These are phyloP conservation scores for Sipha maydis DNA, from an alignment of 2,888 invertebrate species.

Conservation along the genomic window DNA sequence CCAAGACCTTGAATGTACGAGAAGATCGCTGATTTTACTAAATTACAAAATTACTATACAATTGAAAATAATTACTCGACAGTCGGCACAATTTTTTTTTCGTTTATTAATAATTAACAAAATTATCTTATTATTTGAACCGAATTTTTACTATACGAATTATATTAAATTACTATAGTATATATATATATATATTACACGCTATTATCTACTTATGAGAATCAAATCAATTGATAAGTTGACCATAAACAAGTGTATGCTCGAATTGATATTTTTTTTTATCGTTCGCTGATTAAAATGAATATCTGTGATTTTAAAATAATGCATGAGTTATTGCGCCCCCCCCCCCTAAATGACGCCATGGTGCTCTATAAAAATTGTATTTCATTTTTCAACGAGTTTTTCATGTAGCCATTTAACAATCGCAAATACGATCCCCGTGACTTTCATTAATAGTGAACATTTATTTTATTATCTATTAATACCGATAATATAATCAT, in stretches of 20 bases:
- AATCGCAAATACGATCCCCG: neutral
- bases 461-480: neutral
- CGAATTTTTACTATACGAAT: neutral
- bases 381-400: conserved; percentile 38
- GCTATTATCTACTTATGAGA: too few species aligned
- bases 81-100: neutral
- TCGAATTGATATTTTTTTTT: neutral
- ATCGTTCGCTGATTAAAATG: neutral
- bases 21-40: conserved; percentile 11
- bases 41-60: neutral
- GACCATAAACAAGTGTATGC: neutral
- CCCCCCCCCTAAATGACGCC: too few species aligned
- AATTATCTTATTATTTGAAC: neutral
- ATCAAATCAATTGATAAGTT: too few species aligned
- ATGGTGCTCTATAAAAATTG: neutral
- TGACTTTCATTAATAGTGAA: neutral
- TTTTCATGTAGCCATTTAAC: neutral
- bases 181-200: too few species aligned
- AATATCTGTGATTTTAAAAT: too few species aligned
- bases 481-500: neutral
- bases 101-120: neutral
- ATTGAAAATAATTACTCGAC: neutral
- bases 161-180: too few species aligned
- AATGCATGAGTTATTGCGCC: too few species aligned
- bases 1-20: conserved; percentile 23